Conservation (phyloP, 2,797 vertebrate genomes). For the Antrozous pallidus region DNA sequence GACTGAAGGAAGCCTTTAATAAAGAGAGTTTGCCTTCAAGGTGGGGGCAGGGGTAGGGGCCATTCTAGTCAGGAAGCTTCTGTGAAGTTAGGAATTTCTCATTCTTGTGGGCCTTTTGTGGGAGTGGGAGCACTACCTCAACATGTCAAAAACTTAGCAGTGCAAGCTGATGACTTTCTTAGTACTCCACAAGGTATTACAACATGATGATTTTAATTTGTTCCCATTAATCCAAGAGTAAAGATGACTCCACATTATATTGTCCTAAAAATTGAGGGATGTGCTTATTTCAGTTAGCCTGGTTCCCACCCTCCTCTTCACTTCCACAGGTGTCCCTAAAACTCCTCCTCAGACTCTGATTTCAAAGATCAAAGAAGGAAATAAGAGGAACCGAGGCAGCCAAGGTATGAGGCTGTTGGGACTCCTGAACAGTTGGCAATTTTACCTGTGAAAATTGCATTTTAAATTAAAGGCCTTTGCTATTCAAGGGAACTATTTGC, state of each 20-base stretch:
- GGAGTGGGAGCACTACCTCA: background rate
- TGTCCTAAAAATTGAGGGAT: background rate
- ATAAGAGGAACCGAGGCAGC: rapidly evolving
- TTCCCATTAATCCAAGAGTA: background rate
- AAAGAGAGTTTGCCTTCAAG: background rate
- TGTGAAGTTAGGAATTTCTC: background rate
- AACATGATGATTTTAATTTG: background rate
- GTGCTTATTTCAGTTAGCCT: background rate
- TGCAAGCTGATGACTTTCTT: background rate
- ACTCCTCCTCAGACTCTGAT: background rate
- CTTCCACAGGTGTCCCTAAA: background rate
- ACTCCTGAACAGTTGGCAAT: background rate
- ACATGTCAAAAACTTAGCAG: background rate
- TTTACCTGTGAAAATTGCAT: background rate
- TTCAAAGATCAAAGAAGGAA: background rate
- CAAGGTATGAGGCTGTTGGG: background rate
- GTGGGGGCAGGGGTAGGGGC: rapidly evolving
- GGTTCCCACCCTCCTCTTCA: background rate
- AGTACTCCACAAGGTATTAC: background rate
- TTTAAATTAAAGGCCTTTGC: conserved; percentile 13
- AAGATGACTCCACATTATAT: background rate
- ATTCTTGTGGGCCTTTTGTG: background rate
- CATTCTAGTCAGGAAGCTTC: background rate
- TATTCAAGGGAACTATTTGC: background rate
- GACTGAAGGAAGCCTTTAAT: background rate